A percentile compares a stretch with the other conserved stretches of the same genome.
These are phyloP conservation scores for Patagioenas fasciata DNA, from an alignment of 2,113 vertebrate species.

Conservation along the genomic window DNA sequence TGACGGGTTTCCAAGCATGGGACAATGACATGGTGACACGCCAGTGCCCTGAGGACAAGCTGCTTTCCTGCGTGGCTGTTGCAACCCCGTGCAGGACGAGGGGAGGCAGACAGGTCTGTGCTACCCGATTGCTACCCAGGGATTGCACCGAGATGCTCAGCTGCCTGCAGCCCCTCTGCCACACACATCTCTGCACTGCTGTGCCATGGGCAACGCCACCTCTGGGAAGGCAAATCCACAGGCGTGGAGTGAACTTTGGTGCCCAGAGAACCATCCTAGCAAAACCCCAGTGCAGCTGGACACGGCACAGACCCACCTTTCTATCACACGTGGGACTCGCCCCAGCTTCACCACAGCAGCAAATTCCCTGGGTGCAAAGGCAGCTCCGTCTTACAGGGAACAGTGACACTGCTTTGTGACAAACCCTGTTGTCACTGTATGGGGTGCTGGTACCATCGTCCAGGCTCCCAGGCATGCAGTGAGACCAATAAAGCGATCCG, in stretches of 20 bases:
- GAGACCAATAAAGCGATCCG: too few relatives aligned
- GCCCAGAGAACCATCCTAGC: not conserved
- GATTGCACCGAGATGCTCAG: not conserved
- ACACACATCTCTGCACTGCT: fast-evolving
- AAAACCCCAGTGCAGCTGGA: fast-evolving
- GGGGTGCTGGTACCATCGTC: fast-evolving
- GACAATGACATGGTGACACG: too few relatives aligned
- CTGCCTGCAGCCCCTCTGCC: not conserved
- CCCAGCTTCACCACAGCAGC: not conserved
- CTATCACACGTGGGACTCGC: fast-evolving
- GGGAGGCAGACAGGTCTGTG: not conserved
- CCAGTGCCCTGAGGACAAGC: not conserved
- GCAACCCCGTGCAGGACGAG: not conserved
- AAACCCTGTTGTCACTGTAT: not conserved
- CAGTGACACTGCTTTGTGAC: fast-evolving
- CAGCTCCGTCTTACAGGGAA: not conserved
- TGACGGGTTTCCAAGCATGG: fast-evolving
- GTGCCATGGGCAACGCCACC: fast-evolving
- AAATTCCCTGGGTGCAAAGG: not conserved
- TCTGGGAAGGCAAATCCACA: not conserved
- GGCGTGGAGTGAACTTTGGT: not conserved
- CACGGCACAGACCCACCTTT: fast-evolving
- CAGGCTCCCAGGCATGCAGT: not conserved
- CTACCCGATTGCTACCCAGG: not conserved
- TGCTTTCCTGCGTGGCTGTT: fast-evolving